Base-by-base conservation (phyloP, 2,888 invertebrate species). In the Chrysodeixis includens region DNA sequence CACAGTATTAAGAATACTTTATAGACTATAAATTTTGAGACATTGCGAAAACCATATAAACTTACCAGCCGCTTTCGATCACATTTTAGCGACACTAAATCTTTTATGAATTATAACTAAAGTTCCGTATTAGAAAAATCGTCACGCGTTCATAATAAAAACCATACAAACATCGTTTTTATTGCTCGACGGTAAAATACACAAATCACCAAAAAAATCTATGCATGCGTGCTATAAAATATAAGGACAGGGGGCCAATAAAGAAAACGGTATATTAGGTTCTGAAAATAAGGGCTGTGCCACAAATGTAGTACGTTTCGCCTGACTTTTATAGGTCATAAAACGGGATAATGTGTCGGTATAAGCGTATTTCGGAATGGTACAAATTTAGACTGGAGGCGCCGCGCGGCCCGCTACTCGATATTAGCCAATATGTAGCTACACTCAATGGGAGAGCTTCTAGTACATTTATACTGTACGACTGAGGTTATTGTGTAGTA, bases 271-370 rank as follows among this genome's bases (percentile, higher is more conserved):
- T 92, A 91, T 92, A 92, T 93, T 92, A 92, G 92, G 88, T 90
- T 89, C 92, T 88, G 92, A 90, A 93, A 92, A 92, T 93, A 93
- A 94, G 92, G 93, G 92, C 91, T 88, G 88, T 66, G 84, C 91
- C 91, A 89, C 93, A 94, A 95, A 93, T 90, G 91, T 92, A 93
- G 90, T 93, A 91, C 90, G 91, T 93, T 92, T 83, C 84, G 85
- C 79, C 88, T 92, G 94, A 94, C 94, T 93, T 95, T 94, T 94
- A 95, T 95, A 88, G 94, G 91, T 94, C 89, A 93, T 95, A 94
- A 95, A 95, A 89, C 87, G 90, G 93, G 91, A 93, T 95, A 94
- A 94, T 94, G 93, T 92, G 92, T 89, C 85, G 90, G 92, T 87
- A 92, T 91, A 90, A 92, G 91, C 92, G 92, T 93, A 93, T 94